Base-by-base conservation (phyloP, 2,797 vertebrate genomes). In the Hydrocynus forskahlii region DNA sequence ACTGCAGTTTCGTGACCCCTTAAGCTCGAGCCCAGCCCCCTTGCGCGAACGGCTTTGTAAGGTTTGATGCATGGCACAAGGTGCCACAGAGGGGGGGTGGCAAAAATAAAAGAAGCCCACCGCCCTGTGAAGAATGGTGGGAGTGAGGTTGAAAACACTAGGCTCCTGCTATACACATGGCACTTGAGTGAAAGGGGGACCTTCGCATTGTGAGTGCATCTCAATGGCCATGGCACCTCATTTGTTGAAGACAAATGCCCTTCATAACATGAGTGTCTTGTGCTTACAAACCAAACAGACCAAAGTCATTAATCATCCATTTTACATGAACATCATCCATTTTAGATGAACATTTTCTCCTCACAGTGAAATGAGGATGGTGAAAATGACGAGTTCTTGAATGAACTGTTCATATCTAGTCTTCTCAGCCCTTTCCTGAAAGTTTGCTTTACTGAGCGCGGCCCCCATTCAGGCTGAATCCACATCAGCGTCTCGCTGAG, bases 1-100 rank as follows among this genome's bases (percentile, higher is more conserved):
- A 89, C 89, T 82, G 59, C 88, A 92, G 90, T 85, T 92, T 91
- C 84, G 80, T 94, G 94, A 95, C 94, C 94, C 94, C 89, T 89
- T 92, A 92, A 94, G 93, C 91, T 79, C 90, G 76, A 77, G 80
- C 88, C 88, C 92, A 89, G 88, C 92, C 92, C 92, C 93, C 90
- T 86, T 85, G 91, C 82, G 92, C 89, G 91, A 92, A 92, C 87
- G 80, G 90, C 92, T 90, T 94, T 85, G 86, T 83, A 52, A 67
- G 64, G 76, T 62, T 70, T 79, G 76, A 72, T 85, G 84, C 67
- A 64, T 85, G 86, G 77, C 81, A 83, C 83, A 86, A 85, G 78
- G 85, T 85, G 75, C 68, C 62, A 38, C 81, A 48, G 38, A 78
- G 81, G 78, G 84, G 79, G 81, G 72, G 76, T 73, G 25, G 73